Evolutionary conservation across 1,140 invertebrate genomes (phyloP), one percentile per base, ranked within the genome.

Genomic region (Fragariocoptes setiger): DNA sequence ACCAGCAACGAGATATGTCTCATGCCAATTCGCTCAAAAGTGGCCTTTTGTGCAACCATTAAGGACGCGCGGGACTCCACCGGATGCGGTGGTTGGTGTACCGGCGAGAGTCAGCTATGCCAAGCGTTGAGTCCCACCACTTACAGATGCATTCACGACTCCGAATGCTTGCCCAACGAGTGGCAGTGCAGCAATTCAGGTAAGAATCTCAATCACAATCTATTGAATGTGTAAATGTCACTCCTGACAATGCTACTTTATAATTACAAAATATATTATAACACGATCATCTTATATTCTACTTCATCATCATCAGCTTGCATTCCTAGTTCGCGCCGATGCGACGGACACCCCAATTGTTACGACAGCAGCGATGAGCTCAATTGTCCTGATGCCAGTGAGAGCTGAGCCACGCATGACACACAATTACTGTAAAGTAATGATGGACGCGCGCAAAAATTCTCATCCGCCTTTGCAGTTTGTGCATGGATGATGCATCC

Each of bases 311-410:
- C 31, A 12, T 35, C 31, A 12, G n/a, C 12, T n/a, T 77, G 74
- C 50, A 68, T 77, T 25, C 62, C 66, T 3, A 53, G 60, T 14
- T 57, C 56, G 2, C 67, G 68, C 40, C 62, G 64, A 12, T 77
- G 74, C 56, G 71, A 78, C 53, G 74, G 74, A 19, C 59, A 66
- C 19, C 65, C 72, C 48, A 71, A 78, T 53, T 79, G 76, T 55
- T 73, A 67, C 46, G 72, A 78, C 52, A 64, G 68, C 52, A 70
- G 68, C n/a, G 74, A 78, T 55, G 75, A 78, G 60, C 59, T 63
- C 45, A 62, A 71, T 54, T 79, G 75, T 53, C 72, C n/a, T n/a
- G n/a, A n/a, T n/a, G n/a, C n/a, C n/a, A n/a, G n/a, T n/a, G n/a
- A n/a, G n/a, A n/a, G n/a, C n/a, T n/a, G n/a, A n/a, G n/a, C n/a